These are phyloP conservation scores for Anastrepha ludens DNA, from an alignment of 1,140 invertebrate genomes.

Conservation along the genomic window DNA sequence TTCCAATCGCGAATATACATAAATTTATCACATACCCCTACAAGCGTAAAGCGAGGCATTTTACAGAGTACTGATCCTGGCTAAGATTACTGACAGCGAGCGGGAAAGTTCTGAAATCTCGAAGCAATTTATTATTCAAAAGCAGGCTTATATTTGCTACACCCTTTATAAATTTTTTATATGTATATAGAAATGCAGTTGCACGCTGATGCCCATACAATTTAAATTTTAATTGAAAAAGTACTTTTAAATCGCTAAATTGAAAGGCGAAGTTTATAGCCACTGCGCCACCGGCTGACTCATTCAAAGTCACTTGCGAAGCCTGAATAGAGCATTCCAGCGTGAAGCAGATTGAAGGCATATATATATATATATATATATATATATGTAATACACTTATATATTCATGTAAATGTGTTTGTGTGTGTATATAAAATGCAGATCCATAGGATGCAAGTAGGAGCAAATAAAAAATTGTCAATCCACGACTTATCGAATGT, in stretches of 20 bases:
- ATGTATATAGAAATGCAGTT: not conserved
- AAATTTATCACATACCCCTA: too few relatives aligned
- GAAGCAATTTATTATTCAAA: too few relatives aligned
- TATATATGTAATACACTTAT: not conserved
- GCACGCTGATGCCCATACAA: not conserved
- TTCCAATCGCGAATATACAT: too few relatives aligned
- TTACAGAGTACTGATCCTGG: too few relatives aligned
- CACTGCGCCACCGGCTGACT: not conserved
- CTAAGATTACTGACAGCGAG: too few relatives aligned
- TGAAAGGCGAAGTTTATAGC: conserved; percentile 31
- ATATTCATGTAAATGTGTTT: not conserved
- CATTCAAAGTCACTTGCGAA: not conserved
- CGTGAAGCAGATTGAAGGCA: not conserved
- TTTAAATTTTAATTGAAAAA: conserved; percentile 49
- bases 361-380: not conserved
- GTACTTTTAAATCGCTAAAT: conserved; percentile 34
- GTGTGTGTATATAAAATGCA: not conserved
- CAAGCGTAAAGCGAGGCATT: too few relatives aligned
- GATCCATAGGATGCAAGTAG: not conserved
- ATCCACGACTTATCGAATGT: not conserved
- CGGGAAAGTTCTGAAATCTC: too few relatives aligned
- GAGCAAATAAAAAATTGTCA: not conserved
- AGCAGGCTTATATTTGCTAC: too few relatives aligned
- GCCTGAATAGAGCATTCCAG: not conserved
- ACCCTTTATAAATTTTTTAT: not conserved